Base-by-base conservation (phyloP, 2,113 vertebrate genomes). In the Limanda limanda region DNA sequence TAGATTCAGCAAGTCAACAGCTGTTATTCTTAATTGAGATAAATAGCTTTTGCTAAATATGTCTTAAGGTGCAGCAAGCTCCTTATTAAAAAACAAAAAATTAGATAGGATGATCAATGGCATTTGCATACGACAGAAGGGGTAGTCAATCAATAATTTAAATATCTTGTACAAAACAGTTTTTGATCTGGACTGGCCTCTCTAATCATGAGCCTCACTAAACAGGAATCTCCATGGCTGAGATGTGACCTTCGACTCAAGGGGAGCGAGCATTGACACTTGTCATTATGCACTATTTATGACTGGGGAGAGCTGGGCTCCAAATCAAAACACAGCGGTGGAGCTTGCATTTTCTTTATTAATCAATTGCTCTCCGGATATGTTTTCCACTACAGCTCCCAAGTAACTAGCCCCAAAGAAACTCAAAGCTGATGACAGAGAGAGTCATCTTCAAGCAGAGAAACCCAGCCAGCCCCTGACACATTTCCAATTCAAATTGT, bases 401-500 rank as follows among this genome's bases (percentile, higher is more conserved):
- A 89, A 91, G 87, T 89, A 91, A 92, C 87, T 88, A 86, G 71
- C 81, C 81, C 89, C 80, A 81, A 93, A 87, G 85, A 91, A 94
- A 91, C 76, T 89, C 84, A 88, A 92, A 92, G 91, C 83, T 90
- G 89, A 92, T 93, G 92, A 92, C 90, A 92, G 91, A 88, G 83
- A 90, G 80, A 92, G 89, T 91, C 91, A 84, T 90, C 86, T 86
- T 85, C 74, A 85, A 93, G 85, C 61, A 74, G 62, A 90, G 64
- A 81, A 91, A 76, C 69, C 79, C 85, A 83, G 87, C 82, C 84
- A 82, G 78, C 75, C 86, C 74, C 80, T 86, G 88, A 91, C 86
- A 91, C 88, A 94, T 94, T 92, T 93, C 91, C 92, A 93, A 94
- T 95, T 94, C 92, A 95, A 93, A 94, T 93, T 89, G 91, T 93